A percentile compares a stretch with the other conserved stretches of the same genome.
Conservation (phyloP, 1,140 invertebrate genomes). For the Drosophila teissieri region DNA sequence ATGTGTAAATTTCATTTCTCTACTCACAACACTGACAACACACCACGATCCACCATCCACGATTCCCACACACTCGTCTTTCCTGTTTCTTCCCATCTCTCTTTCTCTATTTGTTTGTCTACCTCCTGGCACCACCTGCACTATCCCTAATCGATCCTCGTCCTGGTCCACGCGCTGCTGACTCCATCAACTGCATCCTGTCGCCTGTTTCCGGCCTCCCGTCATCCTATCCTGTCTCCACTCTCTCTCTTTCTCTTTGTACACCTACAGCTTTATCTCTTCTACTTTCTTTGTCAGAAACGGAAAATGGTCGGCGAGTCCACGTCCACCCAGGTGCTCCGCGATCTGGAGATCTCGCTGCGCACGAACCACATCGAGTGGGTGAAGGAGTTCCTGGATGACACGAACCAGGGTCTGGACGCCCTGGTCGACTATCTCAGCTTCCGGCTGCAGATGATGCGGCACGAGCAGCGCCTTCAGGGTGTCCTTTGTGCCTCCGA, state of each 20-base stretch:
- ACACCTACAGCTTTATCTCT: conserved; percentile 85
- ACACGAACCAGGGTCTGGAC: conserved; percentile 97
- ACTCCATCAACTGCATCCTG: conserved; percentile 21
- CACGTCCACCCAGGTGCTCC: conserved; percentile 98
- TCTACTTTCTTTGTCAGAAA: conserved; percentile 91
- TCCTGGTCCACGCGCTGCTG: conserved; percentile 1
- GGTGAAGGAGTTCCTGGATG: conserved; percentile 98
- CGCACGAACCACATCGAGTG: conserved; percentile 99
- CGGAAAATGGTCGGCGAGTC: conserved; percentile 98
- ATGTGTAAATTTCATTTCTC: conserved; percentile 81
- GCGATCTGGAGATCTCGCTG: conserved; percentile 99
- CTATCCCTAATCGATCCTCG: conserved; percentile 21
- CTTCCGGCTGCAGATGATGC: conserved; percentile 96
- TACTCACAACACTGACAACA: conserved; percentile 79
- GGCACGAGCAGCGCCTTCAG: conserved; percentile 92
- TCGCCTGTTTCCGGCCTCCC: conserved; percentile 22
- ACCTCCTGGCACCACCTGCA: conserved; percentile 51
- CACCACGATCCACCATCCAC: conserved; percentile 49
- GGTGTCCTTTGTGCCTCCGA: conserved; percentile 90
- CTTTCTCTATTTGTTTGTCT: conserved; percentile 34
- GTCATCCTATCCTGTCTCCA: conserved; percentile 14
- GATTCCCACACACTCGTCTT: background rate
- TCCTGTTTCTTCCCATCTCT: conserved; percentile 13
- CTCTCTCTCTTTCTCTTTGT: conserved; percentile 54
- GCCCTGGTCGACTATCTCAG: conserved; percentile 98